Evolutionary conservation across 2,888 invertebrate genomes (phyloP).

Genomic region (Drosophila setosimentum): DNA sequence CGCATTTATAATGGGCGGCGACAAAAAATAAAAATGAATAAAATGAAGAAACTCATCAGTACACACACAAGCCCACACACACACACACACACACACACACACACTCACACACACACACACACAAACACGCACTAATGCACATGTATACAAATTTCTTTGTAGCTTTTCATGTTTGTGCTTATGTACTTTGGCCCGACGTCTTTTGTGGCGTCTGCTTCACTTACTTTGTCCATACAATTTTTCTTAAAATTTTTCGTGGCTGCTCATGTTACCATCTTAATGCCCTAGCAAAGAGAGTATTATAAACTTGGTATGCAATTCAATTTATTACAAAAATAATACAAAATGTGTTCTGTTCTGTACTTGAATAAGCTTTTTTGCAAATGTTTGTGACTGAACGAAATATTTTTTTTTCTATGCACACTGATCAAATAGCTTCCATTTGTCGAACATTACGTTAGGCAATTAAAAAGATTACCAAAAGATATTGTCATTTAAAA

Average conservation of each 20-base stretch:
- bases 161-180: slow-evolving; percentile 68
- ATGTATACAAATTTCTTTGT: slow-evolving; percentile 81
- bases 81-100: slow-evolving; percentile 13
- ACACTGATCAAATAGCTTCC: background rate
- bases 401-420: background rate
- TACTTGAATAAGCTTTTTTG: background rate
- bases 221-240: slow-evolving; percentile 76
- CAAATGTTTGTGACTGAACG: background rate
- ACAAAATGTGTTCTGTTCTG: background rate
- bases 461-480: background rate
- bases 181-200: slow-evolving; percentile 59
- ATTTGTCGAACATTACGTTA: background rate
- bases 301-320: background rate
- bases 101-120: slow-evolving; percentile 8
- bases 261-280: slow-evolving; percentile 65
- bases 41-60: slow-evolving; percentile 72
- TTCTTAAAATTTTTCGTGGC: slow-evolving; percentile 69
- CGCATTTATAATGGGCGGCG: slow-evolving; percentile 77
- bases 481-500: background rate
- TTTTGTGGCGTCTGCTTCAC: slow-evolving; percentile 75
- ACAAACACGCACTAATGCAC: slow-evolving; percentile 61
- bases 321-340: background rate
- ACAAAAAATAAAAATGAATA: slow-evolving; percentile 48
- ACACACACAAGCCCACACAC: slow-evolving; percentile 33
- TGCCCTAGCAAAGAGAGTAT: slow-evolving; percentile 10